phyloP scores from a whole-genome alignment of 2,888 invertebrate genomes.

The Eumerus sabulonum region DNA sequence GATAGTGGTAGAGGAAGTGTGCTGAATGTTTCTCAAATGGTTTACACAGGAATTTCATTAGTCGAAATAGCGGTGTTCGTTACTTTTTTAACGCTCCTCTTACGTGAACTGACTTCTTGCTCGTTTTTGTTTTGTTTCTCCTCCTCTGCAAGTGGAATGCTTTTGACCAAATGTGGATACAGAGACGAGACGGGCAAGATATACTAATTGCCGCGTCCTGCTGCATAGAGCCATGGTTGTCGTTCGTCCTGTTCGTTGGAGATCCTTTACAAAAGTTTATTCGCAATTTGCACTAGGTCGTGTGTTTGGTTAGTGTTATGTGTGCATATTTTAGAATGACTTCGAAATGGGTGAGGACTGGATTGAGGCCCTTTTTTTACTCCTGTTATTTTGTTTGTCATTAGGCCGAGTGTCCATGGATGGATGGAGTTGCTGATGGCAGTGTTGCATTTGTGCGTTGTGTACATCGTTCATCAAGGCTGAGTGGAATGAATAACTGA shows the following conservation, averaged over 20 bases:
- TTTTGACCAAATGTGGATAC: not conserved
- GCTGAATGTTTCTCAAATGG: not conserved
- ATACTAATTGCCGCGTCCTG: not conserved
- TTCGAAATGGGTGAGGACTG: not conserved
- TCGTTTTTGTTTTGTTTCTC: too few relatives aligned
- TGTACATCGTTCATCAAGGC: not conserved
- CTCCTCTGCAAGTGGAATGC: too few relatives aligned
- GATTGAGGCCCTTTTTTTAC: not conserved
- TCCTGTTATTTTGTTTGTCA: not conserved
- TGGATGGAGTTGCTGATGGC: too few relatives aligned
- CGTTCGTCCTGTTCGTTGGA: not conserved
- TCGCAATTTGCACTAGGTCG: constrained; percentile 38
- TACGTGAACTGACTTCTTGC: not conserved
- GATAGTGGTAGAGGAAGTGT: too few relatives aligned
- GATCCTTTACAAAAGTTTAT: constrained; percentile 35
- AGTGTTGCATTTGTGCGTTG: too few relatives aligned
- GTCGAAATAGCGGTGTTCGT: not conserved
- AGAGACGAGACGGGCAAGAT: not conserved
- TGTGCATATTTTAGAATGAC: constrained; percentile 44
- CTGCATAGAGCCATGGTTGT: not conserved
- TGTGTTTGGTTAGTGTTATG: constrained; percentile 50
- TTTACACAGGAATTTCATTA: constrained; percentile 10
- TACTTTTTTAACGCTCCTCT: not conserved
- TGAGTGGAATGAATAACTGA: too few relatives aligned
- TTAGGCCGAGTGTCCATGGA: too few relatives aligned